Conservation (phyloP, 2,113 vertebrate genomes). For the Boulengeromyrus knoepffleri region DNA sequence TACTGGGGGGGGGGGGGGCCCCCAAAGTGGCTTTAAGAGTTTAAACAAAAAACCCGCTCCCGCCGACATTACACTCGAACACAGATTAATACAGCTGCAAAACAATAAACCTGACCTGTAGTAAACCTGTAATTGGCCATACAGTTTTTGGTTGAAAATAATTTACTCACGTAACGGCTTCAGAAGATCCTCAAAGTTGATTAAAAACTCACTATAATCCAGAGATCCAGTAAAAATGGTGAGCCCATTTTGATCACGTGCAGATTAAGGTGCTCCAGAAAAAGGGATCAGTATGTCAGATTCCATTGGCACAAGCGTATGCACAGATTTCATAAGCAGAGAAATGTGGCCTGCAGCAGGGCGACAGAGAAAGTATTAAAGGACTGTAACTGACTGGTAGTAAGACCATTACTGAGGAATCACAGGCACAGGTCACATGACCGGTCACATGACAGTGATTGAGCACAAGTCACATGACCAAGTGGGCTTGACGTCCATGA, state of each 20-base stretch:
- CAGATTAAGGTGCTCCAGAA: background rate
- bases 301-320: background rate
- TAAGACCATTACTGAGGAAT: background rate
- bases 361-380: background rate
- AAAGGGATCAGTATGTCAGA: background rate
- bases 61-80: background rate
- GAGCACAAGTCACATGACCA: background rate
- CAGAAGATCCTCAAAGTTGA: background rate
- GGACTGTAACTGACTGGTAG: background rate
- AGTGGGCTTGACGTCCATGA: background rate
- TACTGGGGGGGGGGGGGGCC: background rate
- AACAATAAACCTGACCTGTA: background rate
- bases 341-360: background rate
- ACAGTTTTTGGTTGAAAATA: background rate
- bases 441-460: background rate
- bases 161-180: background rate
- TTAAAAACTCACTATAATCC: background rate
- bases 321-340: background rate
- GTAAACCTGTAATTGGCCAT: background rate
- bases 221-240: background rate
- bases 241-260: background rate
- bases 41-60: background rate
- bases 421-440: background rate
- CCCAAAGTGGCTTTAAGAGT: background rate
- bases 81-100: background rate